Conservation (phyloP, 2,888 invertebrate species). For the Saturnia japonica region DNA sequence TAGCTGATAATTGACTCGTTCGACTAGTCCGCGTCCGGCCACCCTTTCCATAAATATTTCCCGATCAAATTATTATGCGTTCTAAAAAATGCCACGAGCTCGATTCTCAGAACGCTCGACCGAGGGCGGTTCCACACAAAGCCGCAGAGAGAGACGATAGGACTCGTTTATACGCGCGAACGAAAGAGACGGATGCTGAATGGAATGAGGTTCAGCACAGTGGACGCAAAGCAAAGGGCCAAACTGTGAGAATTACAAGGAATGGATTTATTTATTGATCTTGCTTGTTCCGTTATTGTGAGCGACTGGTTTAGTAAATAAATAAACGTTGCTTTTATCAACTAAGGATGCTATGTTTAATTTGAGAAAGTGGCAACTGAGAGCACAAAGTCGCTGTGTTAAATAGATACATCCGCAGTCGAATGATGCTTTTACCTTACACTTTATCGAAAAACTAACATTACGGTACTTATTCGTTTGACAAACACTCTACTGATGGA, state of each 20-base stretch:
- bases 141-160: slow-evolving; percentile 53
- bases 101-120: slow-evolving; percentile 70
- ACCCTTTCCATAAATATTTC: slow-evolving; percentile 81
- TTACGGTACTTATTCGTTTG: slow-evolving; percentile 32
- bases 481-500: slow-evolving; percentile 30
- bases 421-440: slow-evolving; percentile 35
- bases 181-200: slow-evolving; percentile 59
- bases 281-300: slow-evolving; percentile 73
- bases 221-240: slow-evolving; percentile 49
- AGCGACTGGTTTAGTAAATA: slow-evolving; percentile 57
- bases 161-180: slow-evolving; percentile 35
- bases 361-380: slow-evolving; percentile 40
- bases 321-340: slow-evolving; percentile 56
- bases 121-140: slow-evolving; percentile 77
- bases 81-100: slow-evolving; percentile 78
- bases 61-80: slow-evolving; percentile 80
- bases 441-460: slow-evolving; percentile 30
- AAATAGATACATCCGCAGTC: slow-evolving; percentile 49
- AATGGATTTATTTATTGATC: slow-evolving; percentile 79
- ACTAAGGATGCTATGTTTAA: slow-evolving; percentile 45
- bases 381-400: slow-evolving; percentile 42
- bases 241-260: slow-evolving; percentile 78
- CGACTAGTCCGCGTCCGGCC: slow-evolving; percentile 67
- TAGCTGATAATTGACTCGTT: slow-evolving; percentile 78
- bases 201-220: slow-evolving; percentile 75